phyloP scores from a whole-genome alignment of 2,113 vertebrate species.

The Hystrix cristata region DNA sequence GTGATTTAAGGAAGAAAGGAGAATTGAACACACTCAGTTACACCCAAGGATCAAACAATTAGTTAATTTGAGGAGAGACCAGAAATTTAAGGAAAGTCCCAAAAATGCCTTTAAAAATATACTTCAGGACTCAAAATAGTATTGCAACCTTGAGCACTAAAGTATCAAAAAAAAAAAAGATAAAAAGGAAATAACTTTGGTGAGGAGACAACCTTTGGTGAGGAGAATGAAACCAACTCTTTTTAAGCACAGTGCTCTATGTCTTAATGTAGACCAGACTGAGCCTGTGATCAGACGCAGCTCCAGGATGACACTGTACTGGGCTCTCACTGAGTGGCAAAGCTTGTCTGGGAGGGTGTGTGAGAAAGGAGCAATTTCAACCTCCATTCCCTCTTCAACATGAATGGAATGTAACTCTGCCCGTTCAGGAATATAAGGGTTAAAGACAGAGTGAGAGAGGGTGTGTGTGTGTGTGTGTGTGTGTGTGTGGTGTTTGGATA shows the following conservation, averaged over 20 bases:
- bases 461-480: neutral
- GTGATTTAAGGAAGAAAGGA: neutral
- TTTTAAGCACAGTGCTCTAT: conserved; percentile 22
- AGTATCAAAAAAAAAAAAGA: conserved; percentile 70
- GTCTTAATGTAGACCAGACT: conserved; percentile 52
- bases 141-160: neutral
- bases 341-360: neutral
- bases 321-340: neutral
- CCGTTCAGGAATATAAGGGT: conserved; percentile 3
- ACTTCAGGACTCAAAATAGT: conserved; percentile 42
- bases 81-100: neutral
- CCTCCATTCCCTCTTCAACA: neutral
- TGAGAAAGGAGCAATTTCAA: neutral
- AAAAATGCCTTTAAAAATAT: conserved; percentile 14
- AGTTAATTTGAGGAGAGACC: neutral
- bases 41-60: neutral
- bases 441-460: neutral
- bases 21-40: neutral
- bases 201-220: conserved; percentile 19
- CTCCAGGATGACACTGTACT: neutral
- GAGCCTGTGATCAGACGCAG: conserved; percentile 53
- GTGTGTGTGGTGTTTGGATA: neutral
- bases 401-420: neutral
- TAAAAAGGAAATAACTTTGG: conserved; percentile 51
- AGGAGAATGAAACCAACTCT: conserved; percentile 52